Evolutionary conservation across 1,140 invertebrate species (phyloP).

Genomic region (Papilio xuthus): DNA sequence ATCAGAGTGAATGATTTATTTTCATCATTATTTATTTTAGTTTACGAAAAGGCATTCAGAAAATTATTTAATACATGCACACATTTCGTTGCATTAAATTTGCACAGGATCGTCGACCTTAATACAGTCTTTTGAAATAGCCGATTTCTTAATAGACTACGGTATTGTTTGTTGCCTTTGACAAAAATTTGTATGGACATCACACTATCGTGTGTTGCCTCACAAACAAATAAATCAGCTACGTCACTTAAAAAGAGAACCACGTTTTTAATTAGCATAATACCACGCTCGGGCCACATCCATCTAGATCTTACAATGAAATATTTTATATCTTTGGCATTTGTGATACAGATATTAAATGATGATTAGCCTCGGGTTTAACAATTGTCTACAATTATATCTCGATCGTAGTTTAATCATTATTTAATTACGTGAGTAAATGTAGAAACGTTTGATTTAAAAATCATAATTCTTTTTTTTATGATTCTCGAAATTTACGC

Average conservation of each 20-base stretch:
- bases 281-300: slow-evolving; percentile 31
- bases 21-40: not conserved
- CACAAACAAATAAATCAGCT: slow-evolving; percentile 39
- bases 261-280: slow-evolving; percentile 39
- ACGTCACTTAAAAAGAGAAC: slow-evolving; percentile 37
- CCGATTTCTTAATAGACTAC: slow-evolving; percentile 33
- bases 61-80: not conserved
- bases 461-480: slow-evolving; percentile 18
- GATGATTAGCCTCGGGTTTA: slow-evolving; percentile 50
- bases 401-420: slow-evolving; percentile 61
- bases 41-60: not conserved
- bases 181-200: slow-evolving; percentile 32
- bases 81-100: slow-evolving; percentile 15
- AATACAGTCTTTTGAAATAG: slow-evolving; percentile 34
- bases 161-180: slow-evolving; percentile 27
- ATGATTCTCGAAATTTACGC: not conserved
- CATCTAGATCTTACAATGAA: not conserved
- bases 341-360: slow-evolving; percentile 50
- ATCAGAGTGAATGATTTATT: not conserved
- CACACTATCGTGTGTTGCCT: slow-evolving; percentile 25
- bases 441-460: slow-evolving; percentile 43
- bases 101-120: slow-evolving; percentile 19
- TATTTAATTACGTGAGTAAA: slow-evolving; percentile 53
- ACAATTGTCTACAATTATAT: slow-evolving; percentile 56
- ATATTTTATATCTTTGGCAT: slow-evolving; percentile 28